Evolutionary conservation across 2,888 invertebrate genomes (phyloP).

Genomic region (Andrena haemorrhoa): DNA sequence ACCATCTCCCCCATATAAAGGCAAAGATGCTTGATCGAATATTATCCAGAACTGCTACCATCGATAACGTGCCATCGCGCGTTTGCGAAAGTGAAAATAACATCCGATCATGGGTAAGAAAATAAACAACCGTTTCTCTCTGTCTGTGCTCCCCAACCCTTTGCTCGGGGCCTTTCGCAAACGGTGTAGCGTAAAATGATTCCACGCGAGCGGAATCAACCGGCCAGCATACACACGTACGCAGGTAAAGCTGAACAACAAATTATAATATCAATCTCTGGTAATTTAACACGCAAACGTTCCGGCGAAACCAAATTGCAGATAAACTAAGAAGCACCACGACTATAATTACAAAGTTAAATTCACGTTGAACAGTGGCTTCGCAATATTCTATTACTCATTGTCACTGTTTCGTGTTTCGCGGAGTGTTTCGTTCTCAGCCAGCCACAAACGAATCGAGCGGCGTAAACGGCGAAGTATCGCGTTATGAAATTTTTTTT

Average conservation of each 20-base stretch:
- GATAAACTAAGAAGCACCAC: background rate
- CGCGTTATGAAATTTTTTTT: background rate
- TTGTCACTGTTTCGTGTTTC: background rate
- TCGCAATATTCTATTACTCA: too few species aligned
- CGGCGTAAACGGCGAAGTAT: background rate
- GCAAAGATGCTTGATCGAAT: too few species aligned
- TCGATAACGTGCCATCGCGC: too few species aligned
- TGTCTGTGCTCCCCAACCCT: conserved; percentile 13
- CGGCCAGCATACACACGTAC: background rate
- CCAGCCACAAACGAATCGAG: background rate
- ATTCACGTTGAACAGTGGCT: too few species aligned
- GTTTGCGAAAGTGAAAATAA: too few species aligned
- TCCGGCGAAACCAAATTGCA: background rate
- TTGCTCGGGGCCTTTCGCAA: conserved; percentile 10
- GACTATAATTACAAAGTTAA: background rate
- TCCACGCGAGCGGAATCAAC: background rate
- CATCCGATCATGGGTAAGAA: conserved; percentile 6
- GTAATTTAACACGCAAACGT: background rate
- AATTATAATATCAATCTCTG: conserved; percentile 5
- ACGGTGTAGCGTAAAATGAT: conserved; percentile 4
- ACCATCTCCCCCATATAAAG: too few species aligned
- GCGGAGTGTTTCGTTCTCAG: background rate
- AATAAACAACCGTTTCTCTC: conserved; percentile 28
- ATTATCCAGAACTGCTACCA: too few species aligned
- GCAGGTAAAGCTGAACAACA: background rate